A percentile compares a stretch with the other conserved stretches of the same genome.
These are phyloP conservation scores for Scaptomyza tumidula DNA, from an alignment of 2,888 invertebrate genomes.

Conservation along the genomic window DNA sequence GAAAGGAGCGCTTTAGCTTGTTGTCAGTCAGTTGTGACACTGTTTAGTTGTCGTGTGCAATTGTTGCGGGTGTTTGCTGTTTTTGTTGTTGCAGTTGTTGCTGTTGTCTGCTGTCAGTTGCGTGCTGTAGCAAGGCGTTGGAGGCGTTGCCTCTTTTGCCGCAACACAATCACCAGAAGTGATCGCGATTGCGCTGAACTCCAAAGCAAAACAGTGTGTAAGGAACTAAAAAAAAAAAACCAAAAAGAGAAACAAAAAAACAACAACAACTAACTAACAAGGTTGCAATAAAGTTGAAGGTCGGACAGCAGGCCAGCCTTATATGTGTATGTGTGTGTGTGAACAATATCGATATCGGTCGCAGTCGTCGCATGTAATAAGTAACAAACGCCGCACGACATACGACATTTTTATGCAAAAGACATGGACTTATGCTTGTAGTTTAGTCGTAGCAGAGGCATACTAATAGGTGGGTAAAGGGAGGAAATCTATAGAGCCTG, in stretches of 20 bases:
- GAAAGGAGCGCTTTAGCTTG: slow-evolving; percentile 40
- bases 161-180: slow-evolving; percentile 70
- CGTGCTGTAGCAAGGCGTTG: slow-evolving; percentile 56
- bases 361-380: slow-evolving; percentile 69
- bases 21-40: slow-evolving; percentile 66
- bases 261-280: slow-evolving; percentile 68
- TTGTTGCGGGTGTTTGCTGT: slow-evolving; percentile 51
- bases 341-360: slow-evolving; percentile 73
- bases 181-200: slow-evolving; percentile 78
- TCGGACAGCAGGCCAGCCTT: slow-evolving; percentile 46
- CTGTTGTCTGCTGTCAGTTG: slow-evolving; percentile 58
- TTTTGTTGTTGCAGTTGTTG: slow-evolving; percentile 15
- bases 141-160: slow-evolving; percentile 74
- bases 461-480: background rate
- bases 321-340: slow-evolving; percentile 32
- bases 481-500: slow-evolving; percentile 13
- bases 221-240: slow-evolving; percentile 21
- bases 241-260: slow-evolving; percentile 23
- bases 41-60: slow-evolving; percentile 59
- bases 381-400: slow-evolving; percentile 79
- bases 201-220: slow-evolving; percentile 53
- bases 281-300: slow-evolving; percentile 77
- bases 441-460: background rate
- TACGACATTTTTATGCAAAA: slow-evolving; percentile 79
- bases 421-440: slow-evolving; percentile 34